Percentiles rank a stretch among this genome's conserved stretches.
These are phyloP conservation scores for Zaprionus obscuricornis DNA, from an alignment of 2,888 invertebrate species.

Conservation along the genomic window DNA sequence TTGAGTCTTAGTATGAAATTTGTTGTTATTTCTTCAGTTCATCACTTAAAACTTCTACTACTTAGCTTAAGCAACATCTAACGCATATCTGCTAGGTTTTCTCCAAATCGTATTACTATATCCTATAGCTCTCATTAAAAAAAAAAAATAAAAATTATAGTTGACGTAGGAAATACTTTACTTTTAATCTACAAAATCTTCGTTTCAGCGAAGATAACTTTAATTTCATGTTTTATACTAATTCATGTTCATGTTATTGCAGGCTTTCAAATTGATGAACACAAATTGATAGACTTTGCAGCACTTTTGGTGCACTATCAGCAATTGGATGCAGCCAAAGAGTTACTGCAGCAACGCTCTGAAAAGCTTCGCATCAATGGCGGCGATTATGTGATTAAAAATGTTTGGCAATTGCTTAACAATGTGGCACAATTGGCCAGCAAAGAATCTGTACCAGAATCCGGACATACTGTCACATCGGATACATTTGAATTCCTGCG, in stretches of 20 bases:
- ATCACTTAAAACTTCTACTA: too few relatives aligned
- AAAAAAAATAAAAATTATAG: too few relatives aligned
- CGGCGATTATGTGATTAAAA: constrained; percentile 85
- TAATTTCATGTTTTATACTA: too few relatives aligned
- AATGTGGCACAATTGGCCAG: constrained; percentile 83
- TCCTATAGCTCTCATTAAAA: too few relatives aligned
- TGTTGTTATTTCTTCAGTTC: too few relatives aligned
- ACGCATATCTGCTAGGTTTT: too few relatives aligned
- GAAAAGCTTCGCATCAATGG: constrained; percentile 81
- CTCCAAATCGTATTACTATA: too few relatives aligned
- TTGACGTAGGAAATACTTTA: too few relatives aligned
- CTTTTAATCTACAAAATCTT: too few relatives aligned
- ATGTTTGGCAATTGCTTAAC: constrained; percentile 86
- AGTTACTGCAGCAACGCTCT: constrained; percentile 84
- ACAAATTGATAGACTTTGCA: constrained; percentile 87
- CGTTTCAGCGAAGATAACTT: too few relatives aligned
- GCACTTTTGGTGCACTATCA: constrained; percentile 84
- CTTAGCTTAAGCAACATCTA: too few relatives aligned
- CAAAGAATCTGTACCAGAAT: constrained; percentile 26
- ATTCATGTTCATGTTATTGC: neutral
- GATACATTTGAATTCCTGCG: constrained; percentile 85
- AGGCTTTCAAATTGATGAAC: constrained; percentile 87
- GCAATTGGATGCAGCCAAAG: constrained; percentile 73
- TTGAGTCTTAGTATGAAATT: too few relatives aligned
- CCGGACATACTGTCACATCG: constrained; percentile 82